Conservation (phyloP, 2,113 vertebrate species). For the Synodontis membranacea region DNA sequence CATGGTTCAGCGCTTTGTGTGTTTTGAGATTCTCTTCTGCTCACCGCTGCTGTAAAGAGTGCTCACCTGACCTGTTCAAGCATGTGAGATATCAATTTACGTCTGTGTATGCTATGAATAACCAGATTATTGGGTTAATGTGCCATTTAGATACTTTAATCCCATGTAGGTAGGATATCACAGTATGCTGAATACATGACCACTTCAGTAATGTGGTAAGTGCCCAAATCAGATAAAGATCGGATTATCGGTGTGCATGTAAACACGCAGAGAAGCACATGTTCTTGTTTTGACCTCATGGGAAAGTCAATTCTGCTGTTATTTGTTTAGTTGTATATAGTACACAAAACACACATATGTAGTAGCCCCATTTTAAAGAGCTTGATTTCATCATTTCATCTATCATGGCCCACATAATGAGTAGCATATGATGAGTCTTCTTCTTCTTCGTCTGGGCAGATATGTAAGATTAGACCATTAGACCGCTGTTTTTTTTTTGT, state of each 20-base stretch:
- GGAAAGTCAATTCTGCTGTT: neutral
- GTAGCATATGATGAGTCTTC: neutral
- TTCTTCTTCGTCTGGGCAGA: slow-evolving; percentile 54
- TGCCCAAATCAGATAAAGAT: neutral
- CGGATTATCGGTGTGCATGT: neutral
- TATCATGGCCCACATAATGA: neutral
- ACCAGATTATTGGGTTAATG: neutral
- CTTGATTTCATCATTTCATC: neutral
- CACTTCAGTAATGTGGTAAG: neutral
- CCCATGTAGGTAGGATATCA: neutral
- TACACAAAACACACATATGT: neutral
- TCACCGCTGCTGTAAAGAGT: neutral
- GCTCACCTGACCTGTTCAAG: neutral
- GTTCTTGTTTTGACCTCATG: neutral
- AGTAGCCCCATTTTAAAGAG: neutral
- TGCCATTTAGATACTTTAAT: neutral
- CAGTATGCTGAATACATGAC: neutral
- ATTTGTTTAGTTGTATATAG: neutral
- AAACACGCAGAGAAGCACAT: neutral
- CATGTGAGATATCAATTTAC: neutral
- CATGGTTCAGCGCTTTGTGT: neutral
- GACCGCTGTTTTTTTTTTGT: slow-evolving; percentile 31
- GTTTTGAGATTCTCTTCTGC: neutral
- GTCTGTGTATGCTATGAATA: neutral
- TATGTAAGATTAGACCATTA: slow-evolving; percentile 57